Evolutionary conservation across 30 jellyfish, hydroid and myxozoan genomes (phyloP).

Genomic region (Aurelia aurita): DNA sequence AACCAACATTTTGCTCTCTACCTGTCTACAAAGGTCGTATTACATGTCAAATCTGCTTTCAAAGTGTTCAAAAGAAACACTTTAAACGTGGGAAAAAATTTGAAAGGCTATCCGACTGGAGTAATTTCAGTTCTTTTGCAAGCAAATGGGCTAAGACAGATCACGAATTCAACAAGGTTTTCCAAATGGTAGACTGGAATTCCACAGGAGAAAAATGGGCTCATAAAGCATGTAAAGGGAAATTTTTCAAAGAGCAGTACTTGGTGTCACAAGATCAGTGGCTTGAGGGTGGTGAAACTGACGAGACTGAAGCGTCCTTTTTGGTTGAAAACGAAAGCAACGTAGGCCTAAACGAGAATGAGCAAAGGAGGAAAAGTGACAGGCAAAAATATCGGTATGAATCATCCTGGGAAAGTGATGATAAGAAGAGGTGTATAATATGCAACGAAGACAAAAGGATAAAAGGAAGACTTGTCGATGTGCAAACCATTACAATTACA

Average conservation of each 20-base stretch:
- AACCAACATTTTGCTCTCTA: constrained; percentile 13
- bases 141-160: constrained; percentile 22
- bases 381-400: constrained; percentile 42
- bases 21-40: constrained; percentile 5
- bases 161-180: constrained; percentile 33
- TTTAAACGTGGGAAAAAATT: neutral
- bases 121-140: constrained; percentile 26
- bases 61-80: neutral
- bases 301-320: constrained; percentile 26
- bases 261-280: constrained; percentile 55
- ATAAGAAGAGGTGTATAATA: constrained; percentile 44
- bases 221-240: constrained; percentile 46
- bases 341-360: constrained; percentile 24
- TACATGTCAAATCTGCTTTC: constrained; percentile 20
- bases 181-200: constrained; percentile 40
- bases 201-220: constrained; percentile 35
- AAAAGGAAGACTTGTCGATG: constrained; percentile 29
- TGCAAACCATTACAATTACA: constrained; percentile 28
- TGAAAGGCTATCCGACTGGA: constrained; percentile 39
- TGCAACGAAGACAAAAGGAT: constrained; percentile 25
- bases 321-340: constrained; percentile 25
- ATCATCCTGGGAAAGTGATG: constrained; percentile 50
- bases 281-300: constrained; percentile 43
- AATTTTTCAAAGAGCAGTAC: constrained; percentile 50
- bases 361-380: constrained; percentile 49